These are phyloP conservation scores for Synchiropus splendidus DNA, from an alignment of 2,113 vertebrate genomes.

Conservation along the genomic window DNA sequence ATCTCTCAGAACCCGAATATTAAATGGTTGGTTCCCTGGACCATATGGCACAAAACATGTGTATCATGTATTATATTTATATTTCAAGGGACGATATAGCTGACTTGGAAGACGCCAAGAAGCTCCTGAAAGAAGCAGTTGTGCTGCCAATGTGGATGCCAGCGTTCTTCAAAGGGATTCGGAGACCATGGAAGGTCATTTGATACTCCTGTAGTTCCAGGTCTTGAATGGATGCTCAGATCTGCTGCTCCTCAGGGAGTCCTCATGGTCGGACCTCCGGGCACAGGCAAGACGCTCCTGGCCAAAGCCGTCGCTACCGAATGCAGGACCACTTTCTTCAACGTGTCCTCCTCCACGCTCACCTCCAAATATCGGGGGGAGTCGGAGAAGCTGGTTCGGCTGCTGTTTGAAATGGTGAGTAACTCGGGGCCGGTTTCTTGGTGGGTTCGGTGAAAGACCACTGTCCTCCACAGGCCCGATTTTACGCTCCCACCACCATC, in stretches of 20 bases:
- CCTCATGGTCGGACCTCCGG: conserved; percentile 95
- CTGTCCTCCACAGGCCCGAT: conserved; percentile 80
- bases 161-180: conserved; percentile 96
- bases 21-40: conserved; percentile 73
- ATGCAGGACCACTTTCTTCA: conserved; percentile 97
- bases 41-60: not conserved
- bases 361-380: conserved; percentile 98
- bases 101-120: conserved; percentile 91
- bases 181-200: conserved; percentile 89
- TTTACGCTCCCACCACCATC: conserved; percentile 95
- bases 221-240: not conserved
- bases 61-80: not conserved
- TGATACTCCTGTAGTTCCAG: not conserved
- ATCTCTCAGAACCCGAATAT: conserved; percentile 96
- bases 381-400: conserved; percentile 94
- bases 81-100: conserved; percentile 87
- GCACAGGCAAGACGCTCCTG: conserved; percentile 91
- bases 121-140: conserved; percentile 92
- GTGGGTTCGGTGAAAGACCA: too few species aligned
- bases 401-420: conserved; percentile 95
- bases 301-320: conserved; percentile 97
- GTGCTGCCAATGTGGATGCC: conserved; percentile 99
- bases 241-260: conserved; percentile 74
- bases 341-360: conserved; percentile 91
- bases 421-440: not conserved